These are phyloP conservation scores for Tamandua tetradactyla DNA, from an alignment of 2,797 vertebrate genomes.

Conservation along the genomic window DNA sequence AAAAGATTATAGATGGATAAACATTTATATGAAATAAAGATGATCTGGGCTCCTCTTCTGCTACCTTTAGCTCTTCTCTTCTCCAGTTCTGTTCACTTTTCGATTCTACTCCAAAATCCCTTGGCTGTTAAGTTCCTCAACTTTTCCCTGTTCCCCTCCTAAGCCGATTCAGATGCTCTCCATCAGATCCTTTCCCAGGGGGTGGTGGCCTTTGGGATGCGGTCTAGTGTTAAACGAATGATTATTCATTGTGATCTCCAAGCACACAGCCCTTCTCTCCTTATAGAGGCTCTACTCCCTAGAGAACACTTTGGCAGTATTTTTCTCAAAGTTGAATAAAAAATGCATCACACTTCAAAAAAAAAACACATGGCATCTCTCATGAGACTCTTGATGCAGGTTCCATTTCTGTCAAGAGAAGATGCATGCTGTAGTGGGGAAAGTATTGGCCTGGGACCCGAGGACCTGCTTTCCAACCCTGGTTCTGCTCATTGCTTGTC, in stretches of 20 bases:
- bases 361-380: constrained; percentile 61
- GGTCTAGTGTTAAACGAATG: constrained; percentile 73
- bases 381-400: constrained; percentile 62
- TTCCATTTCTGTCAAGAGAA: constrained; percentile 67
- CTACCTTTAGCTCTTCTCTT: neutral
- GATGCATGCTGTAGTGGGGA: neutral
- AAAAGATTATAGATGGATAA: neutral
- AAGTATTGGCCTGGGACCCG: neutral
- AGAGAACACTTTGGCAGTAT: constrained; percentile 72
- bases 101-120: neutral
- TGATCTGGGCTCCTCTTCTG: neutral
- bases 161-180: constrained; percentile 15
- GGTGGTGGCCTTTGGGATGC: constrained; percentile 60
- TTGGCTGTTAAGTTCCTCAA: neutral
- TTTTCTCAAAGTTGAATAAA: constrained; percentile 72
- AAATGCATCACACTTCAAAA: constrained; percentile 70
- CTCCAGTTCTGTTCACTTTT: neutral
- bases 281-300: constrained; percentile 62
- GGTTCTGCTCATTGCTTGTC: neutral
- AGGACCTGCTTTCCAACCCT: neutral
- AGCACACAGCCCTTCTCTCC: constrained; percentile 49
- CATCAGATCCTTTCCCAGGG: constrained; percentile 65
- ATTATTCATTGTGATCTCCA: constrained; percentile 79
- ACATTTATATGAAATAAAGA: neutral
- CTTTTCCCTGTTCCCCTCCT: constrained; percentile 32